These are phyloP conservation scores for Sphenodon punctatus DNA, from an alignment of 2,797 vertebrate species.

Conservation along the genomic window DNA sequence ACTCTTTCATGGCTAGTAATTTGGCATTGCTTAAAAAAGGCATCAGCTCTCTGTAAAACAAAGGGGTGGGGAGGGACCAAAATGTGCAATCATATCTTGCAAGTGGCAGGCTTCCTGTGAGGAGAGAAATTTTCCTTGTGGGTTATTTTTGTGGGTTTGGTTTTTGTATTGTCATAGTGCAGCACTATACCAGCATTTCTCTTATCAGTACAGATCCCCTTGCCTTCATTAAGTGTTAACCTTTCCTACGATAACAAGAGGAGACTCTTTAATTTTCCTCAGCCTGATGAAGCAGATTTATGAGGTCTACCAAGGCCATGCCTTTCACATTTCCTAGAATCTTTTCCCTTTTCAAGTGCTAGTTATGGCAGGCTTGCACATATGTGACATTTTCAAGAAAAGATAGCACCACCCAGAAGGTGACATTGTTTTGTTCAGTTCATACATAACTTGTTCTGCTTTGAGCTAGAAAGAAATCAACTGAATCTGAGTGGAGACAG, in stretches of 20 bases:
- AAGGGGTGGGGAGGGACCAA: too few species aligned
- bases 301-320: neutral
- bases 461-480: constrained; percentile 17
- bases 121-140: too few species aligned
- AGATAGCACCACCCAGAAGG: neutral
- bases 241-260: constrained; percentile 59
- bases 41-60: too few species aligned
- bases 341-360: neutral
- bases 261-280: constrained; percentile 54
- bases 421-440: neutral
- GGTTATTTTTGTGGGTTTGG: too few species aligned
- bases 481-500: neutral
- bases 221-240: constrained; percentile 72
- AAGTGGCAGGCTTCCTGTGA: too few species aligned
- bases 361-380: neutral
- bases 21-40: too few species aligned
- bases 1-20: too few species aligned
- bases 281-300: constrained; percentile 51
- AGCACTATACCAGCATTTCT: neutral
- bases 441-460: neutral
- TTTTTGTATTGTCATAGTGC: constrained; percentile 9
- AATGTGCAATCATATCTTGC: too few species aligned
- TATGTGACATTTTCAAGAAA: constrained; percentile 13
- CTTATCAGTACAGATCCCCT: constrained; percentile 62
- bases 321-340: constrained; percentile 24